Evolutionary conservation across 2,113 vertebrate genomes (phyloP).

Genomic region (Anser brachyrhynchus): DNA sequence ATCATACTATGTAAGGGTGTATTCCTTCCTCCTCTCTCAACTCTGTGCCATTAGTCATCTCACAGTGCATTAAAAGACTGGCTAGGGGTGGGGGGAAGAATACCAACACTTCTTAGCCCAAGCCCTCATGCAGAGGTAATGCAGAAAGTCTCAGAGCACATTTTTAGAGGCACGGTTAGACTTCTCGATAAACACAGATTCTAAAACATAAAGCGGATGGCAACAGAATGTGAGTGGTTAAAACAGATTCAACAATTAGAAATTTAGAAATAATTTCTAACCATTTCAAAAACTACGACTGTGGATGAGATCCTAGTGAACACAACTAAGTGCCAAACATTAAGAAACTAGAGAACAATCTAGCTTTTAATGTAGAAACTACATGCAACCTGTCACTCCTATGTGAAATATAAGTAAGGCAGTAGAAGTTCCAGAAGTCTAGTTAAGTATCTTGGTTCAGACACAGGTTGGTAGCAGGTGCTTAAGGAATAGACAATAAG

Average conservation of each 20-base stretch:
- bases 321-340: background rate
- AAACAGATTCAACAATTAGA: background rate
- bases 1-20: background rate
- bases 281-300: background rate
- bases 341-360: background rate
- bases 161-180: background rate
- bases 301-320: accelerated
- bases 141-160: background rate
- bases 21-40: background rate
- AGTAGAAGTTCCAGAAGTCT: background rate
- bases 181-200: background rate
- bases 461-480: background rate
- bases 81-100: background rate
- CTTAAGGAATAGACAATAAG: background rate
- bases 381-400: background rate
- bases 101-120: background rate
- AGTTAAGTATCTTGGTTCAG: background rate
- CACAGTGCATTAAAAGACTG: background rate
- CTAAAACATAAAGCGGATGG: background rate
- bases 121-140: background rate
- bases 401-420: background rate
- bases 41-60: background rate
- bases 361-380: background rate
- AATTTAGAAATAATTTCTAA: background rate
- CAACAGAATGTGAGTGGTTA: background rate